Conservation (phyloP, 2,888 invertebrate genomes). For the Lasiommata megera region DNA sequence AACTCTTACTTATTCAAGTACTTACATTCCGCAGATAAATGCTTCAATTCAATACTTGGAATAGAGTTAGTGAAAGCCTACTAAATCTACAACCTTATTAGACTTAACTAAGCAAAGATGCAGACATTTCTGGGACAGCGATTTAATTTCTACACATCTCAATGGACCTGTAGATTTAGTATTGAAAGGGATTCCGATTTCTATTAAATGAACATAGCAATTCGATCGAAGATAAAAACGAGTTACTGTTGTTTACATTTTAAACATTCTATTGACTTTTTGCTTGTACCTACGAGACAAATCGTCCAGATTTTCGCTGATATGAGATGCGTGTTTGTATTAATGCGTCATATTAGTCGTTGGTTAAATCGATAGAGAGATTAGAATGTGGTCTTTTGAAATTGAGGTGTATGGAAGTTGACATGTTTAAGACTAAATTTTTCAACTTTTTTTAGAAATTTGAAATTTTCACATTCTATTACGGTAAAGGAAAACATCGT, state of each 20-base stretch:
- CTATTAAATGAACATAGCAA: background rate
- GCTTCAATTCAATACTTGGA: conserved; percentile 6
- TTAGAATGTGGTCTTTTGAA: too few relatives aligned
- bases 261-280: background rate
- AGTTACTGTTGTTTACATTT: background rate
- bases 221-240: background rate
- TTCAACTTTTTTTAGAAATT: too few relatives aligned
- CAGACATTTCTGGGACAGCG: conserved; percentile 13
- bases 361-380: too few relatives aligned
- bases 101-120: conserved; percentile 9
- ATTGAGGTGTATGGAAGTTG: too few relatives aligned
- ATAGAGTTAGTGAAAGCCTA: conserved; percentile 10
- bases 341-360: too few relatives aligned
- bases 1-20: background rate
- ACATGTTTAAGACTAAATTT: too few relatives aligned
- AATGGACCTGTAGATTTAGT: conserved; percentile 4
- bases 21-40: background rate
- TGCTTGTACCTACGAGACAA: too few relatives aligned
- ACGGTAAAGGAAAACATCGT: too few relatives aligned
- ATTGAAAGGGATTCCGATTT: background rate
- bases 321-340: too few relatives aligned
- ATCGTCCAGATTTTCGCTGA: too few relatives aligned
- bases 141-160: conserved; percentile 15
- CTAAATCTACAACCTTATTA: conserved; percentile 9
- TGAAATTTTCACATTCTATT: too few relatives aligned